Evolutionary conservation across 92 coral and sea anemone genomes (phyloP).

Genomic region (Phenganax stokvisi): DNA sequence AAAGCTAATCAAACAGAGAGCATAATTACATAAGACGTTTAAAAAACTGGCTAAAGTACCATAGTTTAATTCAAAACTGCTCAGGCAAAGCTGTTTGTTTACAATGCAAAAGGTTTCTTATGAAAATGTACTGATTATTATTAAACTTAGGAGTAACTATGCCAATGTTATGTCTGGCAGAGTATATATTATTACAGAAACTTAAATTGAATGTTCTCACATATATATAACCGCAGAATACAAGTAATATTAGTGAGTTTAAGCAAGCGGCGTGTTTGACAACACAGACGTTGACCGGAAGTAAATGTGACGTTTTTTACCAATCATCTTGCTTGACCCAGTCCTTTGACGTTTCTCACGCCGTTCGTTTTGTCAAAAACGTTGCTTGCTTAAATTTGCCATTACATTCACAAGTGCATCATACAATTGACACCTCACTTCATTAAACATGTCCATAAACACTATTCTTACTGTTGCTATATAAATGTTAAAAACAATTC

Average conservation of each 20-base stretch:
- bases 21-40: too few species aligned
- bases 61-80: neutral
- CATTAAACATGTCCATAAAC: neutral
- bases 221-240: too few species aligned
- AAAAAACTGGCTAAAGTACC: too few species aligned
- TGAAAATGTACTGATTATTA: neutral
- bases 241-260: too few species aligned
- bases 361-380: neutral
- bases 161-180: too few species aligned
- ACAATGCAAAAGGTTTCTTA: neutral
- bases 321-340: too few species aligned
- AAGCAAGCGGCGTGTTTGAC: too few species aligned
- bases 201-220: too few species aligned
- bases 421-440: neutral
- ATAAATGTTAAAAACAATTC: neutral
- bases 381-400: neutral
- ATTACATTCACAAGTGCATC: neutral
- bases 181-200: too few species aligned
- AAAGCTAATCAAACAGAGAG: conserved; percentile 8
- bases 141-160: neutral
- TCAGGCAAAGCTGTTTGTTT: conserved; percentile 1
- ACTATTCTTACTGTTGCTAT: neutral
- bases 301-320: too few species aligned
- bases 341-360: too few species aligned
- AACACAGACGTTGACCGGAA: too few species aligned